Evolutionary conservation across 2,797 vertebrate species (phyloP), one percentile per base, ranked within the genome.

Genomic region (Podargus strigoides): DNA sequence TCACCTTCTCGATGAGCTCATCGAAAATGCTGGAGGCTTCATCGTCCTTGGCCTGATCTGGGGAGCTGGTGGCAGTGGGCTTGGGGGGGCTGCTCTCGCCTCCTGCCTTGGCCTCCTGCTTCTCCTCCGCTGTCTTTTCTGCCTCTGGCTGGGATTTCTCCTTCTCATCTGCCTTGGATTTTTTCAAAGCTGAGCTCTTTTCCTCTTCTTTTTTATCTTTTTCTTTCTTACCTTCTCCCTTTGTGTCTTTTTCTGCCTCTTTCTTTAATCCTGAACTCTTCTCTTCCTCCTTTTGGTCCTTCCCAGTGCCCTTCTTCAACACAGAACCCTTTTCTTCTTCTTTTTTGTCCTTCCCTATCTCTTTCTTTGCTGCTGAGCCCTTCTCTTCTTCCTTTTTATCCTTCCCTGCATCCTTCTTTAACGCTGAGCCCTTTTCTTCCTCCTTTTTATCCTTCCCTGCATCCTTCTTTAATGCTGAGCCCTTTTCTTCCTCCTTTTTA

Each of bases 11-110:
- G 68, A 99, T 98, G 23, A 98, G 98, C 96, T 99, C 99, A 3
- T 99, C 99, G 20, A 99, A 99, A 94, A 99, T 99, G 96, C 99
- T 99, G 11, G 98, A 95, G 5, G 98, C 98, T 36, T 99, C 99
- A 3, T 98, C 98, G 0, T 87, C 96, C 64, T 95, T 96, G 94
- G 92, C 89, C 3, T 66, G 90, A 53, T 39, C 97, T 8, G 7
- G 30, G 5, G 69, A 80, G 75, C 41, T 90, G 8, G 75, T 18
- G 36, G 7, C 9, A 22, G 50, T 24, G 47, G 84, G 14, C 28
- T 90, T 95, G 56, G 90, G 27, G 52, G 93, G 30, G 73, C 85
- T 90, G 78, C 84, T 90, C 22, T 85, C 49, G 0, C 70, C 32
- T 3, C 10, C 50, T 1, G 49, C 56, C 46, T 85, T 91, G 24